A percentile compares a stretch with the other conserved stretches of the same genome.
Evolutionary conservation across 2,113 vertebrate genomes (phyloP).

Genomic region (Paralichthys olivaceus): DNA sequence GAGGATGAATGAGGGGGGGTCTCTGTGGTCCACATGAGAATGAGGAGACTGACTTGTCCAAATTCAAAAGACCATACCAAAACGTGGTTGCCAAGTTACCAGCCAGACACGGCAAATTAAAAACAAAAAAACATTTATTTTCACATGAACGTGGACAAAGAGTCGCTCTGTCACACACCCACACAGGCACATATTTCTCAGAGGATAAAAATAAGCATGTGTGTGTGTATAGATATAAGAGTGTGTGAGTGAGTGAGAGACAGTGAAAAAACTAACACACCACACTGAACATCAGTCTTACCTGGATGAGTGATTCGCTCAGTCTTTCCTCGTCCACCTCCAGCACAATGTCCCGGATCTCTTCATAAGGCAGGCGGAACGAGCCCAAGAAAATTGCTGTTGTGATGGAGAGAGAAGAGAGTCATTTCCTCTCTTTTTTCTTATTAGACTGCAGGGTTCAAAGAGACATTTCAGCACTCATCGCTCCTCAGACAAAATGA

Average conservation of each 20-base stretch:
- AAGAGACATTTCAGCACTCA: slow-evolving; percentile 62
- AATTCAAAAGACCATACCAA: slow-evolving; percentile 42
- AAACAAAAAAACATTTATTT: slow-evolving; percentile 35
- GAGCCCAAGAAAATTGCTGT: slow-evolving; percentile 98
- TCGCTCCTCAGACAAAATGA: slow-evolving; percentile 68
- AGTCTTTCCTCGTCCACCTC: slow-evolving; percentile 93
- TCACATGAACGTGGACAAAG: slow-evolving; percentile 3
- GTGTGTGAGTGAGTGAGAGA: not conserved
- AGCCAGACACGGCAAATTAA: slow-evolving; percentile 27
- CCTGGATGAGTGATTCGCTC: slow-evolving; percentile 96
- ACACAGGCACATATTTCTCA: not conserved
- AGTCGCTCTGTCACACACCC: not conserved
- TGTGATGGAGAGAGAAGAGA: slow-evolving; percentile 76
- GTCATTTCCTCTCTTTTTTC: slow-evolving; percentile 72
- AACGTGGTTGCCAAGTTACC: slow-evolving; percentile 49
- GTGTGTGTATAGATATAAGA: not conserved
- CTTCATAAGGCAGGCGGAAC: slow-evolving; percentile 96
- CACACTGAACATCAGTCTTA: slow-evolving; percentile 76
- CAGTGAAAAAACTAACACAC: slow-evolving; percentile 40
- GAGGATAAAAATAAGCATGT: slow-evolving; percentile 15
- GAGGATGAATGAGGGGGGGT: slow-evolving; percentile 66
- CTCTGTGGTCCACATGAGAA: slow-evolving; percentile 59
- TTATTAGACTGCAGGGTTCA: slow-evolving; percentile 67
- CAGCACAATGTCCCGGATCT: slow-evolving; percentile 94
- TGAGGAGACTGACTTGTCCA: slow-evolving; percentile 44